These are phyloP conservation scores for Panonychus citri DNA, from an alignment of 1,140 invertebrate genomes.

Conservation along the genomic window DNA sequence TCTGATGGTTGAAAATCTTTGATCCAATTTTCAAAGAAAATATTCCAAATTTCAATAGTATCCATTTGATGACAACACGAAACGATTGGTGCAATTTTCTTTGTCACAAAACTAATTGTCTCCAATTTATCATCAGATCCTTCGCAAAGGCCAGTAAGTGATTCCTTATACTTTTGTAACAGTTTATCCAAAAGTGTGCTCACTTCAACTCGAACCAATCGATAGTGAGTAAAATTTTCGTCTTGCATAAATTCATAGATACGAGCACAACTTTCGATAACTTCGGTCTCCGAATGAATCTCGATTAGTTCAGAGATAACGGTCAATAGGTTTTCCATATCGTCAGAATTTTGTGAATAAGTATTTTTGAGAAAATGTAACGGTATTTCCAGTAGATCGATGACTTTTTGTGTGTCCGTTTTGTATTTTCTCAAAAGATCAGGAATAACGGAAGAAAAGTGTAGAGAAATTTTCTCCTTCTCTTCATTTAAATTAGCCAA, in stretches of 20 bases:
- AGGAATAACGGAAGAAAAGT: constrained; percentile 97
- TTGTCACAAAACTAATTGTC: constrained; percentile 71
- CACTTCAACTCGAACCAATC: constrained; percentile 54
- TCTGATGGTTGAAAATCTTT: constrained; percentile 31
- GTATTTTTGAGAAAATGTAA: constrained; percentile 70
- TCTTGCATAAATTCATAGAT: constrained; percentile 73
- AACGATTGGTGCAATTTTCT: constrained; percentile 76
- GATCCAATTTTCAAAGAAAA: constrained; percentile 54
- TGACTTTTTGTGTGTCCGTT: constrained; percentile 80
- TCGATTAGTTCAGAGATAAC: constrained; percentile 60
- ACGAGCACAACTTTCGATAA: constrained; percentile 68
- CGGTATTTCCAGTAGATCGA: constrained; percentile 25
- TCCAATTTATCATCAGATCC: constrained; percentile 44
- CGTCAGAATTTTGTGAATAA: constrained; percentile 10
- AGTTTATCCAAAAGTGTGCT: constrained; percentile 73
- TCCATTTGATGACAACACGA: constrained; percentile 69
- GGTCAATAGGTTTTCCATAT: constrained; percentile 45
- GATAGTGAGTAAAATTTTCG: constrained; percentile 68
- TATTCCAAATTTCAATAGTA: constrained; percentile 69
- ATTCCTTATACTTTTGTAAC: constrained; percentile 36
- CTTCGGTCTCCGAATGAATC: constrained; percentile 70
- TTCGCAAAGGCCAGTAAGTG: constrained; percentile 18
- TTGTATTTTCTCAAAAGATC: constrained; percentile 75
- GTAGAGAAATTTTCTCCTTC: constrained; percentile 69
- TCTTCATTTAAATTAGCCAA: constrained; percentile 54